Base-by-base conservation (phyloP, 2,888 invertebrate species). In the Villa cingulata region DNA sequence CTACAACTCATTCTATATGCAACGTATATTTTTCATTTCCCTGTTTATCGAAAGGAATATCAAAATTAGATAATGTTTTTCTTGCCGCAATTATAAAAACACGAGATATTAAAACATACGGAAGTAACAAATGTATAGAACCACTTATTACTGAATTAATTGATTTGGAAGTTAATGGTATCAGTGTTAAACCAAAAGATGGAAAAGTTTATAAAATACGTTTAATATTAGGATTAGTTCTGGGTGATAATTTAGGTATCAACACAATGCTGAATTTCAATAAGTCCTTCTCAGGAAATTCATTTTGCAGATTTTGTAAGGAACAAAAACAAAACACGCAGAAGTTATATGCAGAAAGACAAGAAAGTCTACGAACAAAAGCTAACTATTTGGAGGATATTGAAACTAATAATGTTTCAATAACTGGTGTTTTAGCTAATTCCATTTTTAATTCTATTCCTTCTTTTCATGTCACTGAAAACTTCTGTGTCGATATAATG, bases 391-490 rank as follows among this genome's bases (percentile, higher is more conserved):
- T 27, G 27, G 27, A 27, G 9, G 27, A 27, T 27, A 27, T 27
- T 6, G 27, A 27, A 27, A 27, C 9, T 27, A 27, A 27, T 27
- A 27, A 27, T 27, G 27, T 27, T 27, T 27, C 27, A 27, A 27
- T 27, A 27, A 27, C 9, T 9, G 27, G 27, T 27, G 27, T 27
- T 6, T 27, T 27, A 27, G 27, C 4, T 6, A 27, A 46, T 42
- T 59, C 55, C 18, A 45, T 53, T 44, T 56, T 57, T 15, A 55
- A 58, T 52, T n/a, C 27, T 14, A 43, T 58, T 41, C 48, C 50
- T 14, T 48, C 53, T 23, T 60, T 56, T 54, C 51, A 58, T 48
- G 48, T 58, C 20, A 48, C 50, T 18, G 45, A 54, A 40, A 58
- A 58, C 48, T 53, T 45, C 49, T 46, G 40, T 46, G 51, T 54